Evolutionary conservation across 1,140 invertebrate species (phyloP), one percentile per base, ranked within the genome.

Genomic region (Amphibalanus amphitrite): DNA sequence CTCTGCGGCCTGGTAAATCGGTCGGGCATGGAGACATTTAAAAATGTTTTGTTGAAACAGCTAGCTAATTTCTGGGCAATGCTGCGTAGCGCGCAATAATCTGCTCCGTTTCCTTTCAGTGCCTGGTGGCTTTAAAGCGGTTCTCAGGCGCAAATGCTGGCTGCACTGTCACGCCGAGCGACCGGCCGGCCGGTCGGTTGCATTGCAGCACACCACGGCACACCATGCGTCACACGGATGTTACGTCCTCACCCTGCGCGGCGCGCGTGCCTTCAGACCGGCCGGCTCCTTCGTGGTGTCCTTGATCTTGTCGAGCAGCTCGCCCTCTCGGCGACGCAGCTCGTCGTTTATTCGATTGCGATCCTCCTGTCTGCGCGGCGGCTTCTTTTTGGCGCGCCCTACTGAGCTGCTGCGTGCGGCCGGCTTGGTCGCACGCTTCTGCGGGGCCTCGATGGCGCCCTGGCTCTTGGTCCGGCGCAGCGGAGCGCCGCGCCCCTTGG

Each of bases 291-390:
- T 47, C 72, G 75, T 73, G 68, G 75, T 73, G 69, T 71, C 69
- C 64, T 75, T 38, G 59, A 77, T 74, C 64, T 72, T 74, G 20
- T 69, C 71, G 47, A 77, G 73, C 33, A 79, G 73, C 33, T 79
- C 79, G 29, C 73, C 71, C 72, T 80, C 75, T 69, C 78, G 73
- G 28, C 72, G 70, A 29, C 75, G 73, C 38, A 78, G 78, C 69
- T 77, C 75, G 30, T 74, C 75, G 73, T 78, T 71, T 20, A 78
- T 68, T 47, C 76, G 71, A 69, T 70, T 69, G 68, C 78, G 74
- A 33, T 75, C 75, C n/a, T 73, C 72, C 28, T 72, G 59, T 0
- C n/a, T 76, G 72, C 28, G 74, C 69, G n/a, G 73, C 74, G 28
- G 75, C 47, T 59, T 59, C 1, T 20, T 8, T 23, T 23, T 59